A percentile compares a stretch with the other conserved stretches of the same genome.
Evolutionary conservation across 1,140 invertebrate genomes (phyloP).

Genomic region (Drosophila parvula): DNA sequence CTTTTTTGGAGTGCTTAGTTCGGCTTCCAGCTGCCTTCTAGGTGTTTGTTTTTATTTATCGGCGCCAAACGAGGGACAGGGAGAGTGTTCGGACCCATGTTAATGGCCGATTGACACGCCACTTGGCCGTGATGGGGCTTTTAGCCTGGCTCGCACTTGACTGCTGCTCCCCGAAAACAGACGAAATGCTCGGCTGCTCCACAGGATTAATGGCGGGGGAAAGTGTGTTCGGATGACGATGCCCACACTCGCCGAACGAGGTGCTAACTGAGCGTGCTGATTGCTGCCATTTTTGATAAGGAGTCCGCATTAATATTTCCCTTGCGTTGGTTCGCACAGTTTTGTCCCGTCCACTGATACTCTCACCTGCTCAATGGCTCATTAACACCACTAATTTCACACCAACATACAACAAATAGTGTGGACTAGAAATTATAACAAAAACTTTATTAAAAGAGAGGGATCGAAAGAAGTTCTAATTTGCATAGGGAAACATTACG

Average conservation of each 20-base stretch:
- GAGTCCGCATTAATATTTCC: constrained; percentile 74
- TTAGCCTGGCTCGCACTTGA: constrained; percentile 28
- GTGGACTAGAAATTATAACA: background rate
- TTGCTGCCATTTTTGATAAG: constrained; percentile 81
- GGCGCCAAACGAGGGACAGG: constrained; percentile 23
- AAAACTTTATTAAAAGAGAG: too few relatives aligned
- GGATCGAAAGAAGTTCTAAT: too few relatives aligned
- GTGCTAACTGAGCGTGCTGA: constrained; percentile 80
- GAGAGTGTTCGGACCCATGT: constrained; percentile 47
- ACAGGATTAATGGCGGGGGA: constrained; percentile 51
- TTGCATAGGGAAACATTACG: too few relatives aligned
- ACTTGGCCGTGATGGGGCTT: constrained; percentile 71
- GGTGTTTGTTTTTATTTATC: constrained; percentile 70
- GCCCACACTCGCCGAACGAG: constrained; percentile 55
- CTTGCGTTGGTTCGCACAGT: constrained; percentile 58
- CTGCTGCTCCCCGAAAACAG: constrained; percentile 23
- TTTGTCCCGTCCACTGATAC: constrained; percentile 32
- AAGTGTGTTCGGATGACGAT: constrained; percentile 13
- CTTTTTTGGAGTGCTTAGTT: constrained; percentile 6
- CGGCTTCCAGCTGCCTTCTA: constrained; percentile 8
- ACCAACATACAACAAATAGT: background rate
- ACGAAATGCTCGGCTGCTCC: constrained; percentile 46
- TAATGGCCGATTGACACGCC: constrained; percentile 82
- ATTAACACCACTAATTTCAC: constrained; percentile 9
- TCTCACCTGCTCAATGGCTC: background rate